phyloP scores from a whole-genome alignment of 2,888 invertebrate species.

The Prenolepis imparis region DNA sequence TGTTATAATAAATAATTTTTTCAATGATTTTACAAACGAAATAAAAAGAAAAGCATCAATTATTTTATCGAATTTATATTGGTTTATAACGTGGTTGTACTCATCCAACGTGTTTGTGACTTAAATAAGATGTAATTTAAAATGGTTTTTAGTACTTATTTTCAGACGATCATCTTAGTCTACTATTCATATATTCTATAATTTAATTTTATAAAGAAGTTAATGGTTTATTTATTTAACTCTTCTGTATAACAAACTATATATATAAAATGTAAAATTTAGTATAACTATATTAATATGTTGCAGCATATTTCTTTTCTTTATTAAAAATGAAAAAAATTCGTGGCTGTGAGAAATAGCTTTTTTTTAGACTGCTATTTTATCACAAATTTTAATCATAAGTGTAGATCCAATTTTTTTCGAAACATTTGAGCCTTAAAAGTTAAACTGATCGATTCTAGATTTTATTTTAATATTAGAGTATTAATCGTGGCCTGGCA shows the following conservation, averaged over 20 bases:
- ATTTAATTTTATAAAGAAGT: conserved; percentile 1
- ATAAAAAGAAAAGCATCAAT: neutral
- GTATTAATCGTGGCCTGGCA: neutral
- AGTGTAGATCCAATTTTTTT: neutral
- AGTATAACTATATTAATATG: neutral
- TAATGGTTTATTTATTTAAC: neutral
- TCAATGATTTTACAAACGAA: neutral
- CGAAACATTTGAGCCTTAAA: neutral
- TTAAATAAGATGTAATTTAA: conserved; percentile 33
- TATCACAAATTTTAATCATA: neutral
- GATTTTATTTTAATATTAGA: neutral
- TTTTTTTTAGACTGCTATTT: conserved; percentile 20
- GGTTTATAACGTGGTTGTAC: conserved; percentile 18
- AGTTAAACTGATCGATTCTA: neutral
- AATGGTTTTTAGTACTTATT: conserved; percentile 21
- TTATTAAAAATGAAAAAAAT: neutral
- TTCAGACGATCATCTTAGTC: neutral
- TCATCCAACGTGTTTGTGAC: conserved; percentile 43
- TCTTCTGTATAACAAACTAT: neutral
- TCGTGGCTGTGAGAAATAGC: conserved; percentile 22
- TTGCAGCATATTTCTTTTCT: neutral
- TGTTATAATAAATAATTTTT: conserved; percentile 26
- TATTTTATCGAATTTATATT: conserved; percentile 19
- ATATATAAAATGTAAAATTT: conserved; percentile 13
- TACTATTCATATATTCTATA: conserved; percentile 6